Base-by-base conservation (phyloP, 1,140 invertebrate species). In the Macrosteles quadrilineatus region DNA sequence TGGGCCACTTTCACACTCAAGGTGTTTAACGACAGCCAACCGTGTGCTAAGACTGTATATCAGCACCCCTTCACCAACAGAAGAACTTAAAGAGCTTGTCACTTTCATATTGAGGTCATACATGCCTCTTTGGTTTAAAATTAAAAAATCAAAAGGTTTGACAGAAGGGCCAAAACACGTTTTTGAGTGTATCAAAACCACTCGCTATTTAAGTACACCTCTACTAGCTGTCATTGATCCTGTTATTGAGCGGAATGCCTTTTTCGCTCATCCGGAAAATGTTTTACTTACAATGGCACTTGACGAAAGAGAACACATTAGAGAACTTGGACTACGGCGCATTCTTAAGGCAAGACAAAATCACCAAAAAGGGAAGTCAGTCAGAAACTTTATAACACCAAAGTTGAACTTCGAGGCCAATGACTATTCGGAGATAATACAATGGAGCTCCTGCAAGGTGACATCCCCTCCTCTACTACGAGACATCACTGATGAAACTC, bases 251-350 rank as follows among this genome's bases (percentile, higher is more conserved):
- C 27, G 27, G 19, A 63, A 25, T 25, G n/a, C 27, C 9, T 63
- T 25, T 63, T 63, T 19, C 59, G 27, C 27, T 9, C 59, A 63
- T 55, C 19, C 53, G 14, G 27, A 63, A 9, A 63, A 63, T 63
- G 31, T 63, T 27, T 27, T 25, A 14, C 29, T 63, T 9, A 17
- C 59, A 27, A 63, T 63, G 59, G 12, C 27, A 17, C 9, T 27
- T 12, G 59, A 63, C 19, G 19, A 63, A 32, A 63, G 59, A 63
- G 27, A 63, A 27, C 14, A 63, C 14, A 63, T 63, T 63, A 4
- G 59, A 19, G 31, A 63, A 19, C 59, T 63, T 30, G 59, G 25
- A 9, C 12, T 9, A 3, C 4, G 59, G 14, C 12, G 11, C 6
- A 25, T 63, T 9, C 19, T 63, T 6, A 27, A 63, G 29, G 59